These are phyloP conservation scores for Cremastinae sp. DNA, from an alignment of 2,888 invertebrate genomes.

Conservation along the genomic window DNA sequence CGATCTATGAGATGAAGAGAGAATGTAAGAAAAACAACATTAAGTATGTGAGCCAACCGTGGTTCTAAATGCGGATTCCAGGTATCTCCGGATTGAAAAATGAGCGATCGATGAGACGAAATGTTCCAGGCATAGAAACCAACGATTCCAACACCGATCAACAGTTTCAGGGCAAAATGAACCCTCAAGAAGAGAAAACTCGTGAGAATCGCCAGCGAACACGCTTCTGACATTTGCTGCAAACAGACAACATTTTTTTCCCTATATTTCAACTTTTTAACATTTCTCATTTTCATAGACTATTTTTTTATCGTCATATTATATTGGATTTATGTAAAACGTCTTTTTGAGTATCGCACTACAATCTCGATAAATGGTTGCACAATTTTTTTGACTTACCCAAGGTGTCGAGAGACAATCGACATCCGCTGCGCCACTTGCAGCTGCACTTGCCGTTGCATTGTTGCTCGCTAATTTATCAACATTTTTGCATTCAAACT, in stretches of 20 bases:
- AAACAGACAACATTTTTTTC: conserved; percentile 71
- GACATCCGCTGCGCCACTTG: conserved; percentile 66
- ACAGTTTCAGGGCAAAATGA: conserved; percentile 90
- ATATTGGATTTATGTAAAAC: too few species aligned
- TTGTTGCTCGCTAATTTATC: conserved; percentile 67
- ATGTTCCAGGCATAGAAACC: conserved; percentile 86
- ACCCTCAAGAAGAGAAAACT: conserved; percentile 92
- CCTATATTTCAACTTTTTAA: too few species aligned
- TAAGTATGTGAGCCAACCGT: conserved; percentile 87
- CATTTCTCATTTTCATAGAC: too few species aligned
- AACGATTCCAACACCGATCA: conserved; percentile 85
- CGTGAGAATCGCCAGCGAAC: conserved; percentile 84
- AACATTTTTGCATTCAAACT: conserved; percentile 75
- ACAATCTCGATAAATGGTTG: conserved; percentile 8
- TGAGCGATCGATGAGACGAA: conserved; percentile 82
- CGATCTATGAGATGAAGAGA: conserved; percentile 93
- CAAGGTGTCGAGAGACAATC: conserved; percentile 74
- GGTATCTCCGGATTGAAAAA: conserved; percentile 84
- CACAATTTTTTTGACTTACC: conserved; percentile 67
- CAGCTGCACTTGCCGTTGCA: conserved; percentile 68
- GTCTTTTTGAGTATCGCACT: conserved; percentile 13
- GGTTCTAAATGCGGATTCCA: conserved; percentile 87
- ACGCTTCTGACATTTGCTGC: conserved; percentile 90
- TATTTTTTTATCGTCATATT: too few species aligned
- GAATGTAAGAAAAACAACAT: conserved; percentile 87